A percentile compares a stretch with the other conserved stretches of the same genome.
Evolutionary conservation across 2,888 invertebrate species (phyloP).

Genomic region (Cerastis leucographa): DNA sequence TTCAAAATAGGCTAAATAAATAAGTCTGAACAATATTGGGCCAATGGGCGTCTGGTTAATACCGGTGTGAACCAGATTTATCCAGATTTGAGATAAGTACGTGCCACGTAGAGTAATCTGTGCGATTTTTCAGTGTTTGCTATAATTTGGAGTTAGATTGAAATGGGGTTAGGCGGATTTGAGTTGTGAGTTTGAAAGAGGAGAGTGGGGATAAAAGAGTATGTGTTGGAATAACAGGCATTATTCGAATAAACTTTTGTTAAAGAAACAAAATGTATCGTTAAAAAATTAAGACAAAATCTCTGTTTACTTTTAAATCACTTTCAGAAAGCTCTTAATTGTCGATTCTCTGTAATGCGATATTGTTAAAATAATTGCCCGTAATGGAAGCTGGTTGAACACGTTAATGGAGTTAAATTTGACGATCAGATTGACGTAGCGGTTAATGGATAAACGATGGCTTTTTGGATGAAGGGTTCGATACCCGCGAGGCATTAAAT

Average conservation of each 20-base stretch:
- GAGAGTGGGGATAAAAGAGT: not conserved
- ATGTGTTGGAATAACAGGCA: not conserved
- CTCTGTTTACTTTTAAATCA: conserved; percentile 9
- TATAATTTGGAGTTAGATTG: conserved; percentile 19
- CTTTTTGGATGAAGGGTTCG: conserved; percentile 14
- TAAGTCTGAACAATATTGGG: conserved; percentile 10
- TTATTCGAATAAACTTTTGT: not conserved
- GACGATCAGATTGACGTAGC: conserved; percentile 8
- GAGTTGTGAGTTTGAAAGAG: not conserved
- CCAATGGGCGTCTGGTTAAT: conserved; percentile 38
- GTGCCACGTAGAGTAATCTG: conserved; percentile 37
- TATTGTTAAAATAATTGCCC: conserved; percentile 23
- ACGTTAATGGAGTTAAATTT: conserved; percentile 46
- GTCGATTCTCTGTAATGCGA: conserved; percentile 8
- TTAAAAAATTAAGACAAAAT: not conserved
- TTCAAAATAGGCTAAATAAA: conserved; percentile 52
- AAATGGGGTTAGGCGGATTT: conserved; percentile 16
- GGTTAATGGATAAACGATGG: conserved; percentile 26
- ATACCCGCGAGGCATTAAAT: conserved; percentile 4
- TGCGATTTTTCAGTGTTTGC: conserved; percentile 42
- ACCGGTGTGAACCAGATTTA: conserved; percentile 49
- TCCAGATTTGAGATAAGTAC: conserved; percentile 49
- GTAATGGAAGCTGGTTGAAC: conserved; percentile 12
- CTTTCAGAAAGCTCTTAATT: not conserved
- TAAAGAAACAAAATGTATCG: not conserved